Evolutionary conservation across 2,113 vertebrate species (phyloP).

Genomic region (Loxodonta africana): DNA sequence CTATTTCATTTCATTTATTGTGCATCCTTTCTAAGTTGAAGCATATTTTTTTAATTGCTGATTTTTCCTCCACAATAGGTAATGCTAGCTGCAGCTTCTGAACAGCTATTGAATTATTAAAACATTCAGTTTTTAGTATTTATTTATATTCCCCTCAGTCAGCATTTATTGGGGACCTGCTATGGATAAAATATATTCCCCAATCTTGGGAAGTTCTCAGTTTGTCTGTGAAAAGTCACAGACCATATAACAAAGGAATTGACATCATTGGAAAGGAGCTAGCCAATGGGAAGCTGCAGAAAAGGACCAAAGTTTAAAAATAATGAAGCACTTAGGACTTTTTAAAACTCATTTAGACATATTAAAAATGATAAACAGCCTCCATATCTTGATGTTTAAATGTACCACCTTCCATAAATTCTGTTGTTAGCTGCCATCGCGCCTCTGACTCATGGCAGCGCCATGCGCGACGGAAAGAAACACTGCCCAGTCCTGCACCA

Average conservation of each 20-base stretch:
- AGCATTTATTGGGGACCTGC: constrained; percentile 10
- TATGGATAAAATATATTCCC: background rate
- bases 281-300: background rate
- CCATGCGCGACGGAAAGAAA: no score
- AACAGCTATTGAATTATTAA: constrained; percentile 4
- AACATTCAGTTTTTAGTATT: constrained; percentile 11
- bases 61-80: background rate
- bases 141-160: constrained; percentile 6
- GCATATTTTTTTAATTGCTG: background rate
- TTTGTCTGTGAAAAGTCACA: background rate
- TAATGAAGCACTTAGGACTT: background rate
- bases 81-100: constrained; percentile 27
- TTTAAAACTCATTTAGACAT: background rate
- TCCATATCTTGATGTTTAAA: background rate
- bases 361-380: background rate
- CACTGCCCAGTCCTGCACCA: no score
- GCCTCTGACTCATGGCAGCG: no score
- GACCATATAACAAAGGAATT: background rate
- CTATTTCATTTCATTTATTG: constrained; percentile 18
- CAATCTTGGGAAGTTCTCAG: background rate
- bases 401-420: background rate
- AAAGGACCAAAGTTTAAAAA: background rate
- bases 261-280: background rate
- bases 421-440: no score
- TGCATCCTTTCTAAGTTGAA: background rate